Evolutionary conservation across 1,140 invertebrate species (phyloP), one percentile per base, ranked within the genome.

Genomic region (Pseudomyrmex flavicornis): DNA sequence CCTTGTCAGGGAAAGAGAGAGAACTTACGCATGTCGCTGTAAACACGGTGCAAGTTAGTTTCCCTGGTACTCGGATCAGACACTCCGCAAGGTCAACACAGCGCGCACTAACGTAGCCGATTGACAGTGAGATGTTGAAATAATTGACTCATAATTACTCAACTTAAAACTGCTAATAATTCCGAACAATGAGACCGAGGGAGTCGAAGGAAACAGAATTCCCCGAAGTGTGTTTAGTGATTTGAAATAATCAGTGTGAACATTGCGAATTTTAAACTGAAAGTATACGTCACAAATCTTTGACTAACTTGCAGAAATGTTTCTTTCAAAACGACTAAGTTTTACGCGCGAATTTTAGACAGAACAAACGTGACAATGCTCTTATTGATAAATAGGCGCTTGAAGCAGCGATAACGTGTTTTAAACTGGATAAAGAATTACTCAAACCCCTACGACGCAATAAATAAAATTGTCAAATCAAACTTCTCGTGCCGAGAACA

Each of bases 201-300:
- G 4, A 58, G 13, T 46, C 17, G 35, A 17, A 2, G 15, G 22
- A 56, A 44, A 20, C 44, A 80, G 35, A 35, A 35, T 35, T 35
- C 5, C 5, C 44, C 26, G 46, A 72, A 20, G 54, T 80, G 66
- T 68, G 66, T 50, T 50, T 2, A 70, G 76, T 80, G 76, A 44
- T 66, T 56, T 46, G 12, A 58, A 65, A 35, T 20, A 50, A 4
- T 80, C 58, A 35, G 35, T 22, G 76, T 70, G 52, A 59, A 35
- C 15, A 59, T 70, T n/a, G 44, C 58, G 8, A 35, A 50, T 59
- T 72, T 35, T 59, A 1, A 48, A n/a, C n/a, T 9, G 8, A 15
- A 69, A 35, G 10, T 17, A 7, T 26, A 46, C 12, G 7, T 15
- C 13, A 17, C 20, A 20, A 54, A 35, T 46, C n/a, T 44, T 17